phyloP scores from a whole-genome alignment of 2,113 vertebrate species.

The Antechinus stuartii region DNA sequence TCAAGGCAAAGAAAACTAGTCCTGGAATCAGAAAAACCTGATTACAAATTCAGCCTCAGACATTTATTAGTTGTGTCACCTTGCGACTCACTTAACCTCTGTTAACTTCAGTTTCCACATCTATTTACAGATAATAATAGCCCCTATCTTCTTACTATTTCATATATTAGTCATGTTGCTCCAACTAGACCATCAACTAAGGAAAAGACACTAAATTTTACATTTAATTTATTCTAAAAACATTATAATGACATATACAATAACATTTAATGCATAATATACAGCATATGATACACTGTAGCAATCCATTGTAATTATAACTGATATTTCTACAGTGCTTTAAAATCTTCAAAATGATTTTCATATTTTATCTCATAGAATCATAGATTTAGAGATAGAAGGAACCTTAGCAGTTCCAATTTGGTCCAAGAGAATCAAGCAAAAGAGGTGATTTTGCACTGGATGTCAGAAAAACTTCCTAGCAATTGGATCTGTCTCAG shows the following conservation, averaged over 20 bases:
- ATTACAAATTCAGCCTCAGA: too few species aligned
- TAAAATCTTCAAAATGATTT: not conserved
- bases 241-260: not conserved
- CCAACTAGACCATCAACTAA: not conserved
- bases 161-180: not conserved
- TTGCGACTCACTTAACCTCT: not conserved
- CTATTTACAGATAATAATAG: not conserved
- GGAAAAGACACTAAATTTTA: not conserved
- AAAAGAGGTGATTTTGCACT: not conserved
- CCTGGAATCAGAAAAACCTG: not conserved
- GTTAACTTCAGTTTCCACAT: not conserved
- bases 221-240: not conserved
- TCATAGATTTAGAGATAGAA: not conserved
- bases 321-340: not conserved
- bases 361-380: not conserved
- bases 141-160: not conserved
- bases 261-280: not conserved
- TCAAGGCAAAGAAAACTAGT: slow-evolving; percentile 45
- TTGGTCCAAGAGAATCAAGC: not conserved
- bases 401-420: not conserved
- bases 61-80: too few species aligned
- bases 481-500: not conserved
- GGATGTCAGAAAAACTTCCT: not conserved
- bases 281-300: not conserved
- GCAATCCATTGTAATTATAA: not conserved